These are phyloP conservation scores for Tringa solitaria DNA, from an alignment of 2,113 vertebrate species.

Conservation along the genomic window DNA sequence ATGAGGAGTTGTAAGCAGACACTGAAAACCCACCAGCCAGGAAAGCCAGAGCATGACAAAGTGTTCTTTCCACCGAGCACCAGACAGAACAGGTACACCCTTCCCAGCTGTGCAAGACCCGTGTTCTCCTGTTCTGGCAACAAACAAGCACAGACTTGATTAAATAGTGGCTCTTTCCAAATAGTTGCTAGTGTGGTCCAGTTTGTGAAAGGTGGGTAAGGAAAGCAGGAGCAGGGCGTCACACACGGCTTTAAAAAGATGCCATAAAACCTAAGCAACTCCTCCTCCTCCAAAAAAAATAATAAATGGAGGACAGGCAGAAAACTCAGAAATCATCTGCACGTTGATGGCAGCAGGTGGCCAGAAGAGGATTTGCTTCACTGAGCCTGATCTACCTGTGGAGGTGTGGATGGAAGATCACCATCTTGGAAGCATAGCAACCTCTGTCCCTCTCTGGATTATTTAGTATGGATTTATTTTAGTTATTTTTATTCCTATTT, in stretches of 20 bases:
- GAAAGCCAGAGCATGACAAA: not conserved
- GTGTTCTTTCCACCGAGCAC: not conserved
- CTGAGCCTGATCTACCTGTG: not conserved
- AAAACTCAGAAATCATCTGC: not conserved
- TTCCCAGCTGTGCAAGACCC: not conserved
- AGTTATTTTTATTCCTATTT: too few species aligned
- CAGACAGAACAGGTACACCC: not conserved
- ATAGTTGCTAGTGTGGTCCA: not conserved
- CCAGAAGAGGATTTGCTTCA: not conserved
- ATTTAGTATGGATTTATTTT: not conserved
- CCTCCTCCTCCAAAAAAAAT: not conserved
- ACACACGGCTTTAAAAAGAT: not conserved
- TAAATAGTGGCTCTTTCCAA: not conserved
- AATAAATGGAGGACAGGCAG: not conserved
- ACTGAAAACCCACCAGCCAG: not conserved
- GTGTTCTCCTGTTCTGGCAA: not conserved
- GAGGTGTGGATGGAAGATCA: not conserved
- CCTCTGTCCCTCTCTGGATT: not conserved
- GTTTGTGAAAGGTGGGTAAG: not conserved
- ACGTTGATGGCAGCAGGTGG: not conserved
- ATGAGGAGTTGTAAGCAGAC: not conserved
- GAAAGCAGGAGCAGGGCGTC: not conserved
- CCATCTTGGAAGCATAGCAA: not conserved
- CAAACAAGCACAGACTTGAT: not conserved
- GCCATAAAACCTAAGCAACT: not conserved